Base-by-base conservation (phyloP, 2,113 vertebrate genomes). In the Chelonoidis abingdonii region DNA sequence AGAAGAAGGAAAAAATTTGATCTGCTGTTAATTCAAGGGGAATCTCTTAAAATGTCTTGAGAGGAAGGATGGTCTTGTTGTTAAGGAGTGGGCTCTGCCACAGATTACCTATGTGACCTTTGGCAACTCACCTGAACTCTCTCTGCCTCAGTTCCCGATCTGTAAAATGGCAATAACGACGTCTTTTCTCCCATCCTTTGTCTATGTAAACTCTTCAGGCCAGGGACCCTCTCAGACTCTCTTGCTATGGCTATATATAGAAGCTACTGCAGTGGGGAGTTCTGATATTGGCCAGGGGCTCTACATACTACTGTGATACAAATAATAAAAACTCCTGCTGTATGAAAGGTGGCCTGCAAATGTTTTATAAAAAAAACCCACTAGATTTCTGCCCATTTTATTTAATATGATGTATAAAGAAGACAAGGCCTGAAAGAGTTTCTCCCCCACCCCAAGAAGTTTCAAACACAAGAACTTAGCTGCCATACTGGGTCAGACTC, bases 51-150 rank as follows among this genome's bases (percentile, higher is more conserved):
- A 69, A 49, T 22, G 75, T 65, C 25, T 78, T 84, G 80, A 11
- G 0, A 0, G 76, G 22, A 95, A 95, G 49, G 4, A 1, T 0
- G 0, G 57, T 81, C 29, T 76, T 80, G 31, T 2, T 81, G 52
- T 52, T 17, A 35, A 2, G 11, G 7, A 59, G 91, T 41, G 38
- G 78, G 49, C 50, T 47, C 75, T 81, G n/a, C 62, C 8, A 2
- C 2, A 80, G 41, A 82, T 3, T 7, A 49, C 4, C 50, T 31
- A 38, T 41, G 31, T 11, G 80, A 29, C 82, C n/a, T 57, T 29
- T 25, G 25, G 12, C 22, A 89, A 31, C 25, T 29, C 57, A 49
- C 35, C 4, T 25, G 5, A 85, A 57, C 1, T 6, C 29, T 1
- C 22, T 31, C 35, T 16, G 79, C n/a, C 72, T 44, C 13, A 3